Evolutionary conservation across 2,113 vertebrate genomes (phyloP).

Genomic region (Rafetus swinhoei): DNA sequence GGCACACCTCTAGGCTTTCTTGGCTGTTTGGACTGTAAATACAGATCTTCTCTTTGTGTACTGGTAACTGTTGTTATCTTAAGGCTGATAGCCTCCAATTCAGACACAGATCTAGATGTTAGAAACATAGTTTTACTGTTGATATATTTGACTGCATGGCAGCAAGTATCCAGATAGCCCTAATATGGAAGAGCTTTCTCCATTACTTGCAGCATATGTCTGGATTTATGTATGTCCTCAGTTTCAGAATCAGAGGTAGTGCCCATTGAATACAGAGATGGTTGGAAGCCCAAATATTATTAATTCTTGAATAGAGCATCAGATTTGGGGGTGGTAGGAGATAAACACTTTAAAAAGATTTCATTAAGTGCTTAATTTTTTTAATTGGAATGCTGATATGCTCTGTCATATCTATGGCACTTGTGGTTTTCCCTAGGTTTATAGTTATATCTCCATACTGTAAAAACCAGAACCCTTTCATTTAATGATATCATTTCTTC

Average conservation of each 20-base stretch:
- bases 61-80: too few species aligned
- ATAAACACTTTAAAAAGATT: background rate
- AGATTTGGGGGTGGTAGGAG: background rate
- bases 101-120: too few species aligned
- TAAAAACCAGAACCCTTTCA: background rate
- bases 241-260: background rate
- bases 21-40: too few species aligned
- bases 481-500: background rate
- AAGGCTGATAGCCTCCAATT: too few species aligned
- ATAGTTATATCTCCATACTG: background rate
- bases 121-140: background rate
- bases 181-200: background rate
- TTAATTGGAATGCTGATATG: background rate
- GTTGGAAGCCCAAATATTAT: background rate
- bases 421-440: background rate
- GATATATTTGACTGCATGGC: background rate
- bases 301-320: background rate
- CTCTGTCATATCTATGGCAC: background rate
- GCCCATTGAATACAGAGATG: background rate
- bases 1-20: too few species aligned
- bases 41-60: too few species aligned
- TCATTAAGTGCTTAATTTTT: background rate
- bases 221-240: background rate
- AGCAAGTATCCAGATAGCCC: background rate
- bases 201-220: conserved; percentile 10